These are phyloP conservation scores for Dasypolia templi DNA, from an alignment of 2,888 invertebrate genomes.

Conservation along the genomic window DNA sequence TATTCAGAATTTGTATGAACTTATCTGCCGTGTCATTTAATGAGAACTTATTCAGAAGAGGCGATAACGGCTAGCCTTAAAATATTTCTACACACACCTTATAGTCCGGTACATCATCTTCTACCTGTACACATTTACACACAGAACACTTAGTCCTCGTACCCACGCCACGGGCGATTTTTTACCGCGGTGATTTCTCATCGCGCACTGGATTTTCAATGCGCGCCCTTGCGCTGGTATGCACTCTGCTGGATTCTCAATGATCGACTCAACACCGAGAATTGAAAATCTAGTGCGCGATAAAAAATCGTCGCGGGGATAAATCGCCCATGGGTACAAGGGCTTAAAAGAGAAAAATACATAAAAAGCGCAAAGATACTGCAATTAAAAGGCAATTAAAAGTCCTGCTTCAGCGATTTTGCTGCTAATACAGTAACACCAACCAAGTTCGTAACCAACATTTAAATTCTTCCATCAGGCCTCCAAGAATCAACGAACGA, in stretches of 20 bases:
- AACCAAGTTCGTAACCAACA: background rate
- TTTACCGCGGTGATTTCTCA: too few relatives aligned
- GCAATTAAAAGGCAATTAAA: background rate
- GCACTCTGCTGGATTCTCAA: too few relatives aligned
- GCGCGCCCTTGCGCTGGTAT: too few relatives aligned
- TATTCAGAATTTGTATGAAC: background rate
- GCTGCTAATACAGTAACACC: background rate
- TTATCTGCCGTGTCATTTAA: background rate
- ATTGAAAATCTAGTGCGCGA: background rate
- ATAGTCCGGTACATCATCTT: background rate
- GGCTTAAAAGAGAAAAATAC: background rate
- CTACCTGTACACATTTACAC: background rate
- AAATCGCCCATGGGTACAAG: background rate
- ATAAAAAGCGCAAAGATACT: background rate
- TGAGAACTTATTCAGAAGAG: background rate
- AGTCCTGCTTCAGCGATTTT: background rate
- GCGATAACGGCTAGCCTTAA: background rate
- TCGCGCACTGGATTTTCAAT: too few relatives aligned
- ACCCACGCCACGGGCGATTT: too few relatives aligned
- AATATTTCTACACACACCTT: background rate
- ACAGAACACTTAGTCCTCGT: background rate
- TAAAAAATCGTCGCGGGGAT: background rate
- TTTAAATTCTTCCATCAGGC: conserved; percentile 72
- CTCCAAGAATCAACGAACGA: conserved; percentile 95
- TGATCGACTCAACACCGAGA: too few relatives aligned